Conservation (phyloP, 1,140 invertebrate genomes). For the Rhynchophorus ferrugineus region DNA sequence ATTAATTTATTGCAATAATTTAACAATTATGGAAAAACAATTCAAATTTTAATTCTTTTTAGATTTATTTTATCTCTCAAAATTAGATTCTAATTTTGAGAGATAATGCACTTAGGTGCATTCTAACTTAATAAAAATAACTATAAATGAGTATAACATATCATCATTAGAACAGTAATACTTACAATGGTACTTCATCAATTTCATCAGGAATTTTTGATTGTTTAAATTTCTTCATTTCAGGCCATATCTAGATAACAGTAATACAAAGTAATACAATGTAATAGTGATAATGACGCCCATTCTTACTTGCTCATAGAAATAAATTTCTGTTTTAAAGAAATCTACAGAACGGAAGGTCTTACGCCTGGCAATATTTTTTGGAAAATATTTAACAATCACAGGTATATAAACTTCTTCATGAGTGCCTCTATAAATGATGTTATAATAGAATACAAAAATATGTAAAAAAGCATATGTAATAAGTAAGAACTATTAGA, state of each 20-base stretch:
- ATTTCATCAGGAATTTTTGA: conserved; percentile 44
- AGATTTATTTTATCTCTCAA: too few relatives aligned
- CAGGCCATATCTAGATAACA: conserved; percentile 38
- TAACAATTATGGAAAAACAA: conserved; percentile 44
- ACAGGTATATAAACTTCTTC: conserved; percentile 39
- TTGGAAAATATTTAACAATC: conserved; percentile 56
- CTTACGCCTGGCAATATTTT: conserved; percentile 51
- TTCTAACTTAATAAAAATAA: too few relatives aligned
- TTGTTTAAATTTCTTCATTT: conserved; percentile 46
- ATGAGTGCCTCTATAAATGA: conserved; percentile 10
- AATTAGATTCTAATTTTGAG: too few relatives aligned
- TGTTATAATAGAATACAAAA: too few relatives aligned
- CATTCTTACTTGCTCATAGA: conserved; percentile 49
- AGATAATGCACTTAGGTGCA: too few relatives aligned
- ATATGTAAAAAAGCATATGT: too few relatives aligned
- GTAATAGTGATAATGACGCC: conserved; percentile 5
- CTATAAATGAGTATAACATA: too few relatives aligned
- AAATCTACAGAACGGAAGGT: conserved; percentile 59
- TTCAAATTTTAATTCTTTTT: too few relatives aligned
- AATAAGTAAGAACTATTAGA: too few relatives aligned
- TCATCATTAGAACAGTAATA: too few relatives aligned
- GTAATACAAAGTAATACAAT: conserved; percentile 6
- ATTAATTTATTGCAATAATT: conserved; percentile 36
- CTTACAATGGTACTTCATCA: conserved; percentile 42
- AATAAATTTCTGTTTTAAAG: conserved; percentile 59